These are phyloP conservation scores for Rhagophthalmus giganteus DNA, from an alignment of 2,888 invertebrate species.

Conservation along the genomic window DNA sequence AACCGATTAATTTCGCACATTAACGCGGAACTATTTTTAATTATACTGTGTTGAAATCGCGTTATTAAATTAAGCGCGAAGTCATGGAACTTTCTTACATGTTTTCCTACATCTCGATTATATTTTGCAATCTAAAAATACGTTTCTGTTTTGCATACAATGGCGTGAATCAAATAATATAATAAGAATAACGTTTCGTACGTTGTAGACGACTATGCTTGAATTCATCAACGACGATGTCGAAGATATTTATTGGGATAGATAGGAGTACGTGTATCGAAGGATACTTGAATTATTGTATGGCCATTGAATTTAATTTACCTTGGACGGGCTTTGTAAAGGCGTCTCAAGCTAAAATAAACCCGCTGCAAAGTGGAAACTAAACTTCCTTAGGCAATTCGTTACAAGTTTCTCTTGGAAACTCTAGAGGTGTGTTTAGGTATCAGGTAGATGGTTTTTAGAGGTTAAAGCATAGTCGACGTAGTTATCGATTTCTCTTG, in stretches of 20 bases:
- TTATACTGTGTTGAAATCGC: too few species aligned
- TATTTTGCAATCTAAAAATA: slow-evolving; percentile 1
- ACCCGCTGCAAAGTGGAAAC: slow-evolving; percentile 11
- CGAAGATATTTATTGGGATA: too few species aligned
- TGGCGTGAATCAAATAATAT: background rate
- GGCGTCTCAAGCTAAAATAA: slow-evolving; percentile 1
- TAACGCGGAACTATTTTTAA: too few species aligned
- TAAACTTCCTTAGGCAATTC: slow-evolving; percentile 25
- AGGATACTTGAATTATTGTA: background rate
- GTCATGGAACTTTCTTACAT: too few species aligned
- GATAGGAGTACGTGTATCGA: too few species aligned
- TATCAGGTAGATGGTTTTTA: slow-evolving; percentile 25
- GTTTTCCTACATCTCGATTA: slow-evolving; percentile 1
- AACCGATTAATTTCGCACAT: too few species aligned
- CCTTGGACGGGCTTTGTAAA: background rate
- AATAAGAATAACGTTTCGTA: background rate
- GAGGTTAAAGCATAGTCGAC: slow-evolving; percentile 15
- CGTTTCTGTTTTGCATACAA: background rate
- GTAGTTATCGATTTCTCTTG: slow-evolving; percentile 26
- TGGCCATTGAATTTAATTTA: background rate
- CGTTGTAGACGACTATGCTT: too few species aligned
- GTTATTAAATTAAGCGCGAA: too few species aligned
- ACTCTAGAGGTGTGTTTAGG: slow-evolving; percentile 18
- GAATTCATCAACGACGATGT: too few species aligned
- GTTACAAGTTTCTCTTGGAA: slow-evolving; percentile 18